Evolutionary conservation across 2,888 invertebrate genomes (phyloP).

Genomic region (Linnaemya tessellans): DNA sequence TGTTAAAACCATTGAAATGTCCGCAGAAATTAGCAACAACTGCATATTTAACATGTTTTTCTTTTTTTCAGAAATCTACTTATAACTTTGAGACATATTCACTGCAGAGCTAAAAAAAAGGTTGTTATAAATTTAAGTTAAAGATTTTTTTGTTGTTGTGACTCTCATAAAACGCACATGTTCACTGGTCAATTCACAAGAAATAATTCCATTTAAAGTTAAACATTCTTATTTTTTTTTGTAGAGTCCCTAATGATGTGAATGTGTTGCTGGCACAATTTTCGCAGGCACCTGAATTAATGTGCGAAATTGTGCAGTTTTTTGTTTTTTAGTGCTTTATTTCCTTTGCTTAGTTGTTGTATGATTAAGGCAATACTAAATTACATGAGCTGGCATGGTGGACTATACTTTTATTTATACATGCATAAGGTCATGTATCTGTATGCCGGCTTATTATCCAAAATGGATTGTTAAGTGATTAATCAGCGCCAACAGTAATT

Average conservation of each 20-base stretch:
- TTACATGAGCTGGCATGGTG: conserved; percentile 14
- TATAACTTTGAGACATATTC: background rate
- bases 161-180: conserved; percentile 62
- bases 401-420: background rate
- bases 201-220: conserved; percentile 69
- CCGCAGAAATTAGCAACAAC: conserved; percentile 69
- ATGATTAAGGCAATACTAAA: conserved; percentile 23
- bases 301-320: conserved; percentile 58
- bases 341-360: background rate
- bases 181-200: conserved; percentile 68
- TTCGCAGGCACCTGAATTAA: conserved; percentile 68
- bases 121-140: conserved; percentile 66
- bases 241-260: conserved; percentile 48
- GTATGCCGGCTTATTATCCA: conserved; percentile 65
- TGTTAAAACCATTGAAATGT: conserved; percentile 70
- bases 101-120: conserved; percentile 28
- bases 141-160: conserved; percentile 27
- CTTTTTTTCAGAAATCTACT: background rate
- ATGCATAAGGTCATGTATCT: conserved; percentile 38
- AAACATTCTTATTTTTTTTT: conserved; percentile 52
- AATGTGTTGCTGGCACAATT: conserved; percentile 62
- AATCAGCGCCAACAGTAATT: conserved; percentile 83
- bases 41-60: conserved; percentile 58
- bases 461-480: conserved; percentile 82
- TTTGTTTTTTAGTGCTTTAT: background rate